Conservation (phyloP, 2,113 vertebrate species). For the Clarias macrocephalus region DNA sequence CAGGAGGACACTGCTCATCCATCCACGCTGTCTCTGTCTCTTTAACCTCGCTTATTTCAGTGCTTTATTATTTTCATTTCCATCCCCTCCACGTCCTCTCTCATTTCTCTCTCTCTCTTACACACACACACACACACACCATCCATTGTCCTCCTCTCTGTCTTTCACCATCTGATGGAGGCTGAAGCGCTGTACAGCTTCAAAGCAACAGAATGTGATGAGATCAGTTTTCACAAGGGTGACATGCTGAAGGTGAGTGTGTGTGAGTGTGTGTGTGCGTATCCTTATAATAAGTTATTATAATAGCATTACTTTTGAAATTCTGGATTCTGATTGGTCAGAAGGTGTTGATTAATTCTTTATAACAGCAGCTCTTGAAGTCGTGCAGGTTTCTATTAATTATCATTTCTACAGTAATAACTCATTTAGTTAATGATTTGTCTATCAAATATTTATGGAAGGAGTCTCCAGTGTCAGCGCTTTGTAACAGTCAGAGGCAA, state of each 20-base stretch:
- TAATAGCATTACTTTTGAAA: background rate
- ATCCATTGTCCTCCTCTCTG: background rate
- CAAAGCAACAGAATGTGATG: slow-evolving; percentile 78
- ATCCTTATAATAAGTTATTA: background rate
- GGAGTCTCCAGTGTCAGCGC: background rate
- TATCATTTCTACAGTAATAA: background rate
- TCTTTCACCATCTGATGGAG: slow-evolving; percentile 75
- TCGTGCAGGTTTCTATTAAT: background rate
- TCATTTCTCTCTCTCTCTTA: slow-evolving; percentile 2
- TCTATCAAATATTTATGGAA: background rate
- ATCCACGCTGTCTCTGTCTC: background rate
- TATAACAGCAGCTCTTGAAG: background rate
- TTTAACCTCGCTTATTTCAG: background rate
- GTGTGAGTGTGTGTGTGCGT: slow-evolving; percentile 13
- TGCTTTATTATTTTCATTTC: background rate
- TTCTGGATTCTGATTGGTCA: background rate
- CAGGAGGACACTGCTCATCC: slow-evolving; percentile 6
- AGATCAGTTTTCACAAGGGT: slow-evolving; percentile 87
- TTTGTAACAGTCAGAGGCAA: no score
- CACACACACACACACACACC: background rate
- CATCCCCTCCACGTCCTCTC: background rate
- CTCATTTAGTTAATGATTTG: background rate
- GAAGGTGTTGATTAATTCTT: background rate
- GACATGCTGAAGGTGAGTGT: slow-evolving; percentile 84
- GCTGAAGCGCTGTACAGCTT: slow-evolving; percentile 88